Evolutionary conservation across 2,888 invertebrate species (phyloP).

Genomic region (Lycocerus yunnanus): DNA sequence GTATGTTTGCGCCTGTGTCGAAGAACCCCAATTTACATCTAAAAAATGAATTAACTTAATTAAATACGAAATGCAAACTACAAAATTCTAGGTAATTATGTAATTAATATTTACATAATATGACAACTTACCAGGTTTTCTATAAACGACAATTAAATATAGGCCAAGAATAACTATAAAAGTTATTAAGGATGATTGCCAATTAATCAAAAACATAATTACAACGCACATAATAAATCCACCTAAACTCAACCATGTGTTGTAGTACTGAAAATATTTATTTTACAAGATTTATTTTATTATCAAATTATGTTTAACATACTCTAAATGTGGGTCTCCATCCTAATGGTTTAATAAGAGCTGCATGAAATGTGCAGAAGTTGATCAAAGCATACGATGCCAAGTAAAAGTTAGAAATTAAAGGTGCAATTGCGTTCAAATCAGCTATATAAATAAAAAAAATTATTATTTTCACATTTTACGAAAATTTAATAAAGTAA

Average conservation of each 20-base stretch:
- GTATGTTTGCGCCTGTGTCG: slow-evolving; percentile 95
- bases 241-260: slow-evolving; percentile 84
- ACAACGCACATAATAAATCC: slow-evolving; percentile 84
- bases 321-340: slow-evolving; percentile 90
- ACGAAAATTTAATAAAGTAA: background rate
- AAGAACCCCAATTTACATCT: slow-evolving; percentile 98
- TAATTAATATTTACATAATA: background rate
- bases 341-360: slow-evolving; percentile 83
- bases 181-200: slow-evolving; percentile 90
- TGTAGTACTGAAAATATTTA: slow-evolving; percentile 75
- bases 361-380: slow-evolving; percentile 94
- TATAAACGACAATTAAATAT: slow-evolving; percentile 89
- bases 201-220: slow-evolving; percentile 95
- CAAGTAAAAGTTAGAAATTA: slow-evolving; percentile 94
- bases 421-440: slow-evolving; percentile 85
- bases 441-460: slow-evolving; percentile 65
- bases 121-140: slow-evolving; percentile 80
- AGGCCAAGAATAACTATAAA: slow-evolving; percentile 86
- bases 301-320: slow-evolving; percentile 43
- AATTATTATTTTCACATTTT: background rate
- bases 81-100: background rate
- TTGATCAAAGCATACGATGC: slow-evolving; percentile 94
- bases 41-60: slow-evolving; percentile 12
- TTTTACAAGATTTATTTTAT: background rate
- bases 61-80: background rate